Conservation (phyloP, 2,797 vertebrate species). For the Galagoides demidoff region DNA sequence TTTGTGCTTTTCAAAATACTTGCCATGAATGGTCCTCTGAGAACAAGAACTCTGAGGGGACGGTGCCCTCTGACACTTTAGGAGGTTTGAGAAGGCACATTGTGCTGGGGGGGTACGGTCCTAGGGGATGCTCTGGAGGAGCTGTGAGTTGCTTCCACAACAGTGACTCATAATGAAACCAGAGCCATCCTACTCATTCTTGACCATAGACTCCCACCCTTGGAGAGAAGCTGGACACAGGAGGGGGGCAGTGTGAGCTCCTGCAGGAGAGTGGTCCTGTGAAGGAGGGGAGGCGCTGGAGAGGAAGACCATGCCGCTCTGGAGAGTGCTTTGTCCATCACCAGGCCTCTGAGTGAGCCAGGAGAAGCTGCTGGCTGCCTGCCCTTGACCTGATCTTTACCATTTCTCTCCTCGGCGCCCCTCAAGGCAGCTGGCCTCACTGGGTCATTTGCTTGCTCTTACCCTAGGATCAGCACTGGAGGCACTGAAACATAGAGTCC, state of each 20-base stretch:
- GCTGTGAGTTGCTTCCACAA: not conserved
- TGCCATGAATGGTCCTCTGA: not conserved
- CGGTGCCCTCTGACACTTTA: not conserved
- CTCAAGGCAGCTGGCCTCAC: not conserved
- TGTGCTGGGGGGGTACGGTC: not conserved
- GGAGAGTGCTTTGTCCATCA: not conserved
- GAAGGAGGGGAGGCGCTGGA: not conserved
- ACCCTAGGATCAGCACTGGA: not conserved
- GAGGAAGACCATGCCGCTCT: not conserved
- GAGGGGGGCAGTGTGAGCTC: not conserved
- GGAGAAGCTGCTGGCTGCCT: not conserved
- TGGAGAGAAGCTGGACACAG: not conserved
- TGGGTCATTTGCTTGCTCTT: not conserved
- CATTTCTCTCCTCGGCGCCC: not conserved
- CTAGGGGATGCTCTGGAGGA: not conserved
- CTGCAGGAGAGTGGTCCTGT: rapidly evolving
- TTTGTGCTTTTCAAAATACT: not conserved
- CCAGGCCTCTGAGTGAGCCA: not conserved
- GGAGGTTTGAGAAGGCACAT: not conserved
- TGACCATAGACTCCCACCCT: not conserved
- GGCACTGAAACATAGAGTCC: not conserved
- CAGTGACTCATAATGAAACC: not conserved
- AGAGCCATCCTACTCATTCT: not conserved
- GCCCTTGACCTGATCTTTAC: not conserved
- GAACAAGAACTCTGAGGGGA: not conserved